Conservation (phyloP, 2,113 vertebrate genomes). For the Pyxicephalus adspersus region DNA sequence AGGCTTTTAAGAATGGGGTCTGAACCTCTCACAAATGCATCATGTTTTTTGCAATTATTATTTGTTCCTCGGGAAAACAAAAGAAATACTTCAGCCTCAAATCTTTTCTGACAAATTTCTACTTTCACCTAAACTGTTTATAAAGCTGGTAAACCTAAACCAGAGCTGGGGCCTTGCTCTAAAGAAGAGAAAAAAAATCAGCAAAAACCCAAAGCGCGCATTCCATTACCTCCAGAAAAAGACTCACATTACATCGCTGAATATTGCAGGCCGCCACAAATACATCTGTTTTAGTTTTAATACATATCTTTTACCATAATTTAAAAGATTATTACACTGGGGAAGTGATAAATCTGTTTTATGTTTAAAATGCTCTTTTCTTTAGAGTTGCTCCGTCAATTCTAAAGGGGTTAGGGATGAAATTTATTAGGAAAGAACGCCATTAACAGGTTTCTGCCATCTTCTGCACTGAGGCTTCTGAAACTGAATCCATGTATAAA, state of each 20-base stretch:
- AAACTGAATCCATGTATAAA: too few species aligned
- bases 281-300: slow-evolving; percentile 50
- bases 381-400: neutral
- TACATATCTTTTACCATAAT: slow-evolving; percentile 50
- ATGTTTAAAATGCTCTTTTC: slow-evolving; percentile 34
- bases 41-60: slow-evolving; percentile 30
- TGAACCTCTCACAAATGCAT: neutral
- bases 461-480: too few species aligned
- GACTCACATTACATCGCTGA: slow-evolving; percentile 24
- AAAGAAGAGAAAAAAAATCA: neutral
- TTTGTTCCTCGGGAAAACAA: neutral
- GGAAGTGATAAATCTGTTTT: slow-evolving; percentile 51
- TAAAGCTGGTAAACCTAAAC: slow-evolving; percentile 45
- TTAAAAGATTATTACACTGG: slow-evolving; percentile 50
- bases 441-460: too few species aligned
- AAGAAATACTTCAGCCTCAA: slow-evolving; percentile 23
- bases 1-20: slow-evolving; percentile 16
- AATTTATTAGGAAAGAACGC: slow-evolving; percentile 5
- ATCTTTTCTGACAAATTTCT: slow-evolving; percentile 45
- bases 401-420: slow-evolving; percentile 8
- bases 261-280: neutral
- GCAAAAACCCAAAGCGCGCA: slow-evolving; percentile 34
- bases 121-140: slow-evolving; percentile 32
- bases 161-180: neutral
- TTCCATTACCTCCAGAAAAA: neutral